A percentile compares a stretch with the other conserved stretches of the same genome.
These are phyloP conservation scores for Amphiprion percula DNA, from an alignment of 2,113 vertebrate genomes.

Conservation along the genomic window DNA sequence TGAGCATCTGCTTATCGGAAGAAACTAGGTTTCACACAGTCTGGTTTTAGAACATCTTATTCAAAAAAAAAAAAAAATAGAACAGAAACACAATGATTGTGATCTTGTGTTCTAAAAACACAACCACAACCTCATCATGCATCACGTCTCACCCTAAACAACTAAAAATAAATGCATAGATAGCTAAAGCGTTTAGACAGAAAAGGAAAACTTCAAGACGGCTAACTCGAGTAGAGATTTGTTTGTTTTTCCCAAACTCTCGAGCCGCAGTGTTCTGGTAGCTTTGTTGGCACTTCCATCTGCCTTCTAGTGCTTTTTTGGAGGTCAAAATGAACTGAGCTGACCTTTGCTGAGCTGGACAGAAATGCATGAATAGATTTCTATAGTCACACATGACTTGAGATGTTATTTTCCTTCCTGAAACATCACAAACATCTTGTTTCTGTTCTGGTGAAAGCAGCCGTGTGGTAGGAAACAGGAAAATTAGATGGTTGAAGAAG, in stretches of 20 bases:
- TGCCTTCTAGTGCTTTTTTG: constrained; percentile 3
- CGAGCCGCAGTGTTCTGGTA: constrained; percentile 36
- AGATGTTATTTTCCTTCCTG: constrained; percentile 57
- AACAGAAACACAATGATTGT: constrained; percentile 8
- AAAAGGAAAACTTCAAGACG: background rate
- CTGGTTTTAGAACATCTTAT: constrained; percentile 24
- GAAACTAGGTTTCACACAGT: constrained; percentile 26
- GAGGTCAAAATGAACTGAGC: constrained; percentile 47
- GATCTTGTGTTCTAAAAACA: constrained; percentile 16
- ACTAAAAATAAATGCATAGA: constrained; percentile 24
- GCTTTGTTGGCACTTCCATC: constrained; percentile 31
- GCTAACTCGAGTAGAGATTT: constrained; percentile 4
- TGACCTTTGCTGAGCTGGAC: constrained; percentile 47
- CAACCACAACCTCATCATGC: background rate
- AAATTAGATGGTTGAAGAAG: background rate
- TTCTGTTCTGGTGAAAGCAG: constrained; percentile 42
- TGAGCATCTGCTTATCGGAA: constrained; percentile 39
- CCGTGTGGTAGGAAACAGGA: background rate
- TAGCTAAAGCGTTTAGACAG: background rate
- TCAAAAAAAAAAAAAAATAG: background rate
- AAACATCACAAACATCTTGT: constrained; percentile 53
- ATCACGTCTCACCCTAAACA: constrained; percentile 9
- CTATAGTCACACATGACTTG: constrained; percentile 45
- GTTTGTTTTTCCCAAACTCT: constrained; percentile 48
- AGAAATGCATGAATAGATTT: constrained; percentile 60